Evolutionary conservation across 2,113 vertebrate genomes (phyloP), one percentile per base, ranked within the genome.

Genomic region (Etheostoma spectabile): DNA sequence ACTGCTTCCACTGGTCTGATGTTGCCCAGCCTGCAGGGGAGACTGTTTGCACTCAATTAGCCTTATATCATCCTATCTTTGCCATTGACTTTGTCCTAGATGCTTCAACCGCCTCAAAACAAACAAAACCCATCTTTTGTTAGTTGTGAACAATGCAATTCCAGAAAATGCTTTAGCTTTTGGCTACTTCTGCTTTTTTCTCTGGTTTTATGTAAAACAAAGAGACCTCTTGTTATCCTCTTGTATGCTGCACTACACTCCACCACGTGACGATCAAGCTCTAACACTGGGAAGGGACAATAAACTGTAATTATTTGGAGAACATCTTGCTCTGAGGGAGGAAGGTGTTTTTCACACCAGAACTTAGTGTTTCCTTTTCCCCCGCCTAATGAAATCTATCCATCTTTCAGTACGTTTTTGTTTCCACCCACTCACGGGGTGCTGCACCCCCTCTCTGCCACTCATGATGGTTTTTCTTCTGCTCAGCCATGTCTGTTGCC

Each of bases 331-430:
- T 86, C 53, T 19, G 7, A n/a, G 55, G 53, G 46, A 35, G 48
- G 76, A 91, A 87, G 77, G 82, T 84, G 77, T 88, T 85, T 85
- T 90, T 86, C 79, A 87, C 79, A 33, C 57, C 72, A 80, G 74
- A 86, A 87, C 74, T 73, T 64, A 80, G 74, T 75, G 80, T 86
- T 86, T 80, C 78, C 74, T 77, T 76, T 79, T 38, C 56, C 67
- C 18, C 52, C 13, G 67, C 72, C 69, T 88, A 90, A 93, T 93
- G 79, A 83, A 85, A 91, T 90, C 88, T 79, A 93, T 94, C 90
- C 90, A 92, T 95, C 91, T 93, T 93, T 92, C 74, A 74, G 56
- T 82, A 57, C 57, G 87, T 79, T 86, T 88, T 93, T 91, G 83
- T 88, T 89, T 68, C 33, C 55, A 66, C 51, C 52, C 56, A 55